phyloP scores from a whole-genome alignment of 2,113 vertebrate species.

The Ptychochromis oligacanthus region DNA sequence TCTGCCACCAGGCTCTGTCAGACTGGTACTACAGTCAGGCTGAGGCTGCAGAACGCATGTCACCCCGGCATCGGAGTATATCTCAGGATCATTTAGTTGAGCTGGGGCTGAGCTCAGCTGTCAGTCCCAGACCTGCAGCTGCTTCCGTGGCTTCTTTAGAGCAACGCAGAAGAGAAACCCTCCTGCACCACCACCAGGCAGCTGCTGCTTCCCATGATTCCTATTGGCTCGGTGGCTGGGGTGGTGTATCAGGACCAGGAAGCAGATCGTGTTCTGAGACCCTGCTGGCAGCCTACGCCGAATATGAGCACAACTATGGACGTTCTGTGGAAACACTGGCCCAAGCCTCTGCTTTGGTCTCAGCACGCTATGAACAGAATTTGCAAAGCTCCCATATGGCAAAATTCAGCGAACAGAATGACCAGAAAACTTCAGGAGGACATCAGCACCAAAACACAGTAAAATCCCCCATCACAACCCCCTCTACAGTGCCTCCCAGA shows the following conservation, averaged over 20 bases:
- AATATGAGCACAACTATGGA: slow-evolving; percentile 79
- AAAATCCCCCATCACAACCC: slow-evolving; percentile 31
- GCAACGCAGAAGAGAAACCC: slow-evolving; percentile 77
- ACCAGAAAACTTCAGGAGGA: slow-evolving; percentile 16
- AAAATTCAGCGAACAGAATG: slow-evolving; percentile 33
- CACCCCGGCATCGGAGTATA: slow-evolving; percentile 83
- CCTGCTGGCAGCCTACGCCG: slow-evolving; percentile 79
- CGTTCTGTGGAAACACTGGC: slow-evolving; percentile 87
- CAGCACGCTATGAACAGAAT: slow-evolving; percentile 59
- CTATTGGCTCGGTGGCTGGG: slow-evolving; percentile 54
- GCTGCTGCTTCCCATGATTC: slow-evolving; percentile 60
- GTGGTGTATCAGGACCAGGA: slow-evolving; percentile 34
- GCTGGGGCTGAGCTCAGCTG: slow-evolving; percentile 43
- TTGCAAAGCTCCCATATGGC: slow-evolving; percentile 23
- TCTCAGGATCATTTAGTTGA: slow-evolving; percentile 87
- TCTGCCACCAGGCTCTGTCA: slow-evolving; percentile 88
- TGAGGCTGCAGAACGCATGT: slow-evolving; percentile 78
- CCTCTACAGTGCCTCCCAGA: slow-evolving; percentile 44
- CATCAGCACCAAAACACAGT: slow-evolving; percentile 47
- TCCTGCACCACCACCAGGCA: slow-evolving; percentile 79
- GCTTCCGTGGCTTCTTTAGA: slow-evolving; percentile 4
- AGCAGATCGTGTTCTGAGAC: slow-evolving; percentile 84
- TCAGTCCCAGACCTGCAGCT: slow-evolving; percentile 21
- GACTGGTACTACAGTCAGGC: slow-evolving; percentile 91
- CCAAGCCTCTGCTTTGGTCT: slow-evolving; percentile 77